Evolutionary conservation across 2,888 invertebrate genomes (phyloP), one percentile per base, ranked within the genome.

Genomic region (Melieria picta): DNA sequence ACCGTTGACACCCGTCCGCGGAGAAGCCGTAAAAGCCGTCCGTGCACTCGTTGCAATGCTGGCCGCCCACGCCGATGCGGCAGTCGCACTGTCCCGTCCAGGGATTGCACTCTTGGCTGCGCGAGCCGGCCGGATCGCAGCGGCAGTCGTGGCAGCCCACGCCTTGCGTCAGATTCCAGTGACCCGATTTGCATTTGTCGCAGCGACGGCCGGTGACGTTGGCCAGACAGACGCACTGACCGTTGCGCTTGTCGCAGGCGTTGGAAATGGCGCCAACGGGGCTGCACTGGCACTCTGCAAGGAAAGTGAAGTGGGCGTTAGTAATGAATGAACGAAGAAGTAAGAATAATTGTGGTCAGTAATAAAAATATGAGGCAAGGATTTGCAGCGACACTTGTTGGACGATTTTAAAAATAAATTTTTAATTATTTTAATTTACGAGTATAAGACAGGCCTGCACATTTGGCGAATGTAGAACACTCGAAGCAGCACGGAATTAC

Each of bases 241-340:
- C 95, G 7, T 91, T 90, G 47, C 91, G 90, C 78, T 92, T 92
- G 83, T 95, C 93, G 81, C 95, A 95, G 45, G 90, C 90, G 73
- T 89, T 88, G 76, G 91, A 89, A 77, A 90, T 89, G 4, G 95
- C 91, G 4, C 95, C 95, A 66, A 90, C 82, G n/a, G 87, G 85
- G 77, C 93, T 91, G 85, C 98, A 98, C 79, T 92, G 91, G 84
- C 97, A 98, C 68, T 94, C 96, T 96, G 90, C 4, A 92, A 92
- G 86, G 83, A 87, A 78, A 79, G 76, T 71, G 68, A 73, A 70
- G 52, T 60, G 42, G 46, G 30, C 9, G 50, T 50, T 50, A 50
- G 9, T 9, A 52, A 52, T n/a, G 13, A 64, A 48, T 47, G 16
- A 48, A 16, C 11, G 43, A 60, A 62, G 13, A 71, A 70, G 30